Percentiles rank a stretch among this genome's conserved stretches.
phyloP scores from a whole-genome alignment of 1,140 invertebrate species.

The Hesperophylax magnus region DNA sequence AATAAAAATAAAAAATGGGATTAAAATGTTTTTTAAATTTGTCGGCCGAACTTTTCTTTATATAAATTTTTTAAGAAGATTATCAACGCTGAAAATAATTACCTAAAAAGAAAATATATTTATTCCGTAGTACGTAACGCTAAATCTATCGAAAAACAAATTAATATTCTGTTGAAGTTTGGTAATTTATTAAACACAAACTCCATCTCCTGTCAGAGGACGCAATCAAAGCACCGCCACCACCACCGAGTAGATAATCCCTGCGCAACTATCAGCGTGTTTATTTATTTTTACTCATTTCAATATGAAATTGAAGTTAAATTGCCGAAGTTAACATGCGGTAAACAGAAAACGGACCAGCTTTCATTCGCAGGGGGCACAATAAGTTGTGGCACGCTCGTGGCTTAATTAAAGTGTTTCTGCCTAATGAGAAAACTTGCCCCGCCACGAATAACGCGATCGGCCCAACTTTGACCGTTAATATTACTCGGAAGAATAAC shows the following conservation, averaged over 20 bases:
- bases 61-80: too few species aligned
- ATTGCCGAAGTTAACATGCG: conserved; percentile 36
- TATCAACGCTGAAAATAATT: too few species aligned
- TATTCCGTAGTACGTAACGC: too few species aligned
- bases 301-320: conserved; percentile 35
- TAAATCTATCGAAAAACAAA: too few species aligned
- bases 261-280: neutral
- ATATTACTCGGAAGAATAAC: conserved; percentile 15
- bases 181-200: too few species aligned
- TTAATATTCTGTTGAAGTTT: too few species aligned
- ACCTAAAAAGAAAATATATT: too few species aligned
- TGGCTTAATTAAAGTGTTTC: conserved; percentile 22
- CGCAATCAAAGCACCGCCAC: neutral
- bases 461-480: conserved; percentile 10
- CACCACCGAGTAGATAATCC: neutral
- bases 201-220: too few species aligned
- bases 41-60: too few species aligned
- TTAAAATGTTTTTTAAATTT: too few species aligned
- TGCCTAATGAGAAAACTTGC: conserved; percentile 37
- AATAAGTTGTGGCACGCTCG: conserved; percentile 22
- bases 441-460: neutral
- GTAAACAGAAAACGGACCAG: conserved; percentile 25
- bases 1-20: too few species aligned
- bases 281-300: conserved; percentile 21
- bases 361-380: conserved; percentile 2